phyloP scores from a whole-genome alignment of 2,888 invertebrate genomes.

The Myopa testacea region DNA sequence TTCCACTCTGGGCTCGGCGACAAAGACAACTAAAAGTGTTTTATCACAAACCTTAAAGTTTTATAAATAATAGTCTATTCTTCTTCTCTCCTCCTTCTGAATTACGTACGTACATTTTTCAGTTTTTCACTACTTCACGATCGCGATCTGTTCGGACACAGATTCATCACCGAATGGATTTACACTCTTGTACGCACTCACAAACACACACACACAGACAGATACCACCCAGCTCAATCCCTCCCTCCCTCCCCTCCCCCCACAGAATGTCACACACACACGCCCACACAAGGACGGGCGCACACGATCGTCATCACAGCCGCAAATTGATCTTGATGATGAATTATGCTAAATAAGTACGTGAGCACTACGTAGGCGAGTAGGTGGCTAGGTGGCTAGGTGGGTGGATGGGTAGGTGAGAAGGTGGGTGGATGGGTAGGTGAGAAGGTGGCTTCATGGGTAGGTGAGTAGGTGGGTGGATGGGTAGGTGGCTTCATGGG shows the following conservation, averaged over 20 bases:
- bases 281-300: not conserved
- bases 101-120: not conserved
- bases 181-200: not conserved
- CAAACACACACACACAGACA: not conserved
- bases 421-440: not conserved
- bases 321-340: conserved; percentile 22
- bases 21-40: conserved; percentile 65
- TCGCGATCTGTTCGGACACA: conserved; percentile 48
- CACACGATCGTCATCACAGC: conserved; percentile 12
- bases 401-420: not conserved
- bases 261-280: conserved; percentile 25
- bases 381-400: not conserved
- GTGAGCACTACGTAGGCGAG: not conserved
- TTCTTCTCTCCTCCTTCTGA: not conserved
- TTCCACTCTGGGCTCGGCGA: conserved; percentile 60
- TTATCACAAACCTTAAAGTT: conserved; percentile 62
- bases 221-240: no score
- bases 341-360: conserved; percentile 22
- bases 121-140: conserved; percentile 54
- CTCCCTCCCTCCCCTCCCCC: not conserved
- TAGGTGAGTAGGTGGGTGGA: not conserved
- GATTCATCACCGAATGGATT: not conserved
- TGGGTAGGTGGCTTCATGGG: not conserved
- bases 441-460: not conserved
- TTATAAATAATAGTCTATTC: conserved; percentile 50